Conservation (phyloP, 1,140 invertebrate genomes). For the Drosophila kanapiae region DNA sequence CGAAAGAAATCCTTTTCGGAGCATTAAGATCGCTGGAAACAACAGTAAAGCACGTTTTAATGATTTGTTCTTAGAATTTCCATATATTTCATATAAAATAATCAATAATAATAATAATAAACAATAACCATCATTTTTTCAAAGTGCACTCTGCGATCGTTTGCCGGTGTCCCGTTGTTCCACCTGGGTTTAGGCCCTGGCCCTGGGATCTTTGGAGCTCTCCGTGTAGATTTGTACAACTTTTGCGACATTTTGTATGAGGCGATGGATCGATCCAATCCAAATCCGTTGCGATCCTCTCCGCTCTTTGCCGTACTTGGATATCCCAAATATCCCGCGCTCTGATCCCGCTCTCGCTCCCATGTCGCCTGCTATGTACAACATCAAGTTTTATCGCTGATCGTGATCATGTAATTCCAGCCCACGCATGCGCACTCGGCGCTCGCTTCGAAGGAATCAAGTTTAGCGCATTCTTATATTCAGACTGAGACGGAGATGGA, state of each 20-base stretch:
- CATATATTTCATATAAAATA: too few species aligned
- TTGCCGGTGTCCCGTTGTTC: slow-evolving; percentile 59
- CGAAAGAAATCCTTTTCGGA: too few species aligned
- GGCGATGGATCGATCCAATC: slow-evolving; percentile 29
- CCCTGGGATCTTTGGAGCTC: slow-evolving; percentile 17
- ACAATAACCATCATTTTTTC: too few species aligned
- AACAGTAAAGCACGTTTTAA: too few species aligned
- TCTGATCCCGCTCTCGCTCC: slow-evolving; percentile 9
- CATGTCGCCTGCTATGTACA: slow-evolving; percentile 77
- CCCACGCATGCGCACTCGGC: slow-evolving; percentile 83
- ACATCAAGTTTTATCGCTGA: slow-evolving; percentile 85
- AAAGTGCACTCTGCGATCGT: slow-evolving; percentile 15
- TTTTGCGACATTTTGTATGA: slow-evolving; percentile 78
- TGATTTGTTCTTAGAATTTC: too few species aligned
- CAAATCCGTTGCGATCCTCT: slow-evolving; percentile 17
- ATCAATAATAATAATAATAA: too few species aligned
- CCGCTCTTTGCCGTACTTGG: slow-evolving; percentile 9
- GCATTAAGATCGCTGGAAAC: not conserved
- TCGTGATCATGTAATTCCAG: slow-evolving; percentile 85
- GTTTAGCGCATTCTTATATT: slow-evolving; percentile 83
- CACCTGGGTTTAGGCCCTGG: slow-evolving; percentile 5
- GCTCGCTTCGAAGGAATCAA: slow-evolving; percentile 76
- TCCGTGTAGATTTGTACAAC: slow-evolving; percentile 54
- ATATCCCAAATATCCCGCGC: slow-evolving; percentile 16
- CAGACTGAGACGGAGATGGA: slow-evolving; percentile 25